These are phyloP conservation scores for Brachystomella parvula DNA, from an alignment of 1,140 invertebrate species.

Conservation along the genomic window DNA sequence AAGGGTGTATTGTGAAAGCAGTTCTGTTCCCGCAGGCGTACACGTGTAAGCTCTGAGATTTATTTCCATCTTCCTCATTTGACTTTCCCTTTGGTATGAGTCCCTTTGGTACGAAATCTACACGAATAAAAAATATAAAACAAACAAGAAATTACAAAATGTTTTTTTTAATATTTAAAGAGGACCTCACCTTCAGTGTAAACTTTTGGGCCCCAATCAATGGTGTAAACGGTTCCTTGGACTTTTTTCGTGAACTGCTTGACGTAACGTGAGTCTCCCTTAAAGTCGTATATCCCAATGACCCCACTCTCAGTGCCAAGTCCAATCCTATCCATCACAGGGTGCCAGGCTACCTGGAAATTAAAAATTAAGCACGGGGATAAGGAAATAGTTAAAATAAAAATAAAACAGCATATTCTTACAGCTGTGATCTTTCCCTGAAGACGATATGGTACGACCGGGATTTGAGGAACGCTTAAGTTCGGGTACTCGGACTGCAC, in stretches of 20 bases:
- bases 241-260: constrained; percentile 22
- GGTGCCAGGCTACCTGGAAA: constrained; percentile 33
- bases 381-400: not conserved
- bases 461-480: not conserved
- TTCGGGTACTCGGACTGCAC: constrained; percentile 20
- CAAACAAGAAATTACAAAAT: no score
- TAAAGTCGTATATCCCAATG: constrained; percentile 27
- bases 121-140: no score
- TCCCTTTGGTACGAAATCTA: not conserved
- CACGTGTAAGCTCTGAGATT: no score
- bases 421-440: constrained; percentile 32
- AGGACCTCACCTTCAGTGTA: constrained; percentile 9
- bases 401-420: constrained; percentile 9
- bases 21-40: not conserved
- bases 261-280: constrained; percentile 15
- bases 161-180: no score
- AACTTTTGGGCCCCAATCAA: constrained; percentile 29
- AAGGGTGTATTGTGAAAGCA: not conserved
- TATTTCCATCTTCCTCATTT: not conserved
- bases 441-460: constrained; percentile 19
- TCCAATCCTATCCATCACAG: constrained; percentile 20
- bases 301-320: constrained; percentile 33
- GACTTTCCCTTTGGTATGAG: not conserved
- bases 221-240: constrained; percentile 29
- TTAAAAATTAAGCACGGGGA: not conserved